These are phyloP conservation scores for Buphagus erythrorhynchus DNA, from an alignment of 2,797 vertebrate species.

Conservation along the genomic window DNA sequence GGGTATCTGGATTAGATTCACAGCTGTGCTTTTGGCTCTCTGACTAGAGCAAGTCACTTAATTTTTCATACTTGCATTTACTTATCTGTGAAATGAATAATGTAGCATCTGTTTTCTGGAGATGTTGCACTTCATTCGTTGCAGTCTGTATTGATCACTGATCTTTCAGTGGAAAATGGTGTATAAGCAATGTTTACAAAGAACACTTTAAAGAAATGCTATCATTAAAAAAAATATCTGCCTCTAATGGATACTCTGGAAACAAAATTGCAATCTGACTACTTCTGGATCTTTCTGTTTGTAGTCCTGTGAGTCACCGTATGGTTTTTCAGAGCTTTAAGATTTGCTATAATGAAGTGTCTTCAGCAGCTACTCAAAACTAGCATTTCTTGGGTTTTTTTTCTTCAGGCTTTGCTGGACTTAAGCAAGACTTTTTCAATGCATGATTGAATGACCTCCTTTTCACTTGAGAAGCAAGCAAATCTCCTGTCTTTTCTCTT, in stretches of 20 bases:
- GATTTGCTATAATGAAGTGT: constrained; percentile 13
- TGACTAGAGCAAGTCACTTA: constrained; percentile 36
- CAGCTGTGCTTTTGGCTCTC: constrained; percentile 56
- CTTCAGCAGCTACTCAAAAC: constrained; percentile 56
- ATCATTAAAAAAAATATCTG: not conserved
- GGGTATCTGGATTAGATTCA: constrained; percentile 28
- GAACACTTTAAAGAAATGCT: not conserved
- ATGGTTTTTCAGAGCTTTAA: constrained; percentile 7
- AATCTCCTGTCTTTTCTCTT: not conserved
- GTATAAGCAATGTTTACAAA: not conserved
- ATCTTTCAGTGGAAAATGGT: not conserved
- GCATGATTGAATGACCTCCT: not conserved
- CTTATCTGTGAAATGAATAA: constrained; percentile 36
- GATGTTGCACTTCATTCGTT: constrained; percentile 9
- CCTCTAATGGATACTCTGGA: not conserved
- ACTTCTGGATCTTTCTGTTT: not conserved
- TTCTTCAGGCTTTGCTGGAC: not conserved
- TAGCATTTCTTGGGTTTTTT: constrained; percentile 1
- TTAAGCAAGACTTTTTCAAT: not conserved
- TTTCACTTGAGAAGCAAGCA: not conserved
- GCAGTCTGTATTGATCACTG: not conserved
- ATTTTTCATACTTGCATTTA: constrained; percentile 50
- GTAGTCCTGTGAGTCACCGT: not conserved
- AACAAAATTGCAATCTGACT: not conserved
- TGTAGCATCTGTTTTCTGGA: constrained; percentile 21